Evolutionary conservation across 2,113 vertebrate species (phyloP).

Genomic region (Centropus unirufus): DNA sequence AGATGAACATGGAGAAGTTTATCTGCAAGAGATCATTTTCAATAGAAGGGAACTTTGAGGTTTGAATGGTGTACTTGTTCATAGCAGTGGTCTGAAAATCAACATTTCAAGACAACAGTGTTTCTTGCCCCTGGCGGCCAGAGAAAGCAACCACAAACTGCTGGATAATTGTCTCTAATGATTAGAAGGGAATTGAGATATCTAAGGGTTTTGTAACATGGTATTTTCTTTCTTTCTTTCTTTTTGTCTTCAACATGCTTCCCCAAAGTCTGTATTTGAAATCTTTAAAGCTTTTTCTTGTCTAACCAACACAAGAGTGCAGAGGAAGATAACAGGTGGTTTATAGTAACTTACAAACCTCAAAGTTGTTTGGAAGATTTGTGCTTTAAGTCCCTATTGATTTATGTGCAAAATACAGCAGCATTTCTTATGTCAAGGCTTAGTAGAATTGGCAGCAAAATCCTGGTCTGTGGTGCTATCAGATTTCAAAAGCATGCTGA

Average conservation of each 20-base stretch:
- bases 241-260: neutral
- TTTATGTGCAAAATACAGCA: constrained; percentile 10
- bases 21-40: neutral
- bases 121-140: neutral
- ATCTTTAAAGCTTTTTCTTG: neutral
- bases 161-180: neutral
- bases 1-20: neutral
- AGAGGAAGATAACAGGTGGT: constrained; percentile 15
- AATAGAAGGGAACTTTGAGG: neutral
- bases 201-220: neutral
- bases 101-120: neutral
- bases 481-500: constrained; percentile 4
- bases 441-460: neutral
- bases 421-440: neutral
- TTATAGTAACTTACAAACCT: neutral
- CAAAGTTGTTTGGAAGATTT: neutral
- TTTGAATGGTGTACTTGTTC: neutral
- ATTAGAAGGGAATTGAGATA: constrained; percentile 6
- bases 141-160: neutral
- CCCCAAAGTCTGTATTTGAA: neutral
- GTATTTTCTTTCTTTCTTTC: neutral
- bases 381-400: neutral
- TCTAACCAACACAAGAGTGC: neutral
- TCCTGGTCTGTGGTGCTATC: neutral
- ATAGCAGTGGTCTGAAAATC: neutral